Conservation (phyloP, 2,888 invertebrate species). For the Lordiphosa fenestrarum region DNA sequence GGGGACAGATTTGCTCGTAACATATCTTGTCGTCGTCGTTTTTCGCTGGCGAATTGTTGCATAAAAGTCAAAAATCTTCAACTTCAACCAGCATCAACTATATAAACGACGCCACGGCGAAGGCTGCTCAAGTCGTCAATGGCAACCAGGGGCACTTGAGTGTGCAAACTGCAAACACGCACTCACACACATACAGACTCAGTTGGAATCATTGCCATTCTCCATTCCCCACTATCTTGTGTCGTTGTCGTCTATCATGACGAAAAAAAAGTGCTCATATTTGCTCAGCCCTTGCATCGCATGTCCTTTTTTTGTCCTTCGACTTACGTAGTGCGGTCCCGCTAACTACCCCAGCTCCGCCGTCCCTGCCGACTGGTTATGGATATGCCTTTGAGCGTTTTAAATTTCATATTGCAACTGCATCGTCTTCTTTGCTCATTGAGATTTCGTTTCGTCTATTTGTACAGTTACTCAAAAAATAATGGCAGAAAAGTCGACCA, state of each 20-base stretch:
- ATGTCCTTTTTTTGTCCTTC: conserved; percentile 73
- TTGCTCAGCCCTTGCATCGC: conserved; percentile 59
- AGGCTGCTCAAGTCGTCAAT: conserved; percentile 66
- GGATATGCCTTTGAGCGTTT: conserved; percentile 75
- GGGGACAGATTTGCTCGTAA: conserved; percentile 15
- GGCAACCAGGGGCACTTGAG: conserved; percentile 63
- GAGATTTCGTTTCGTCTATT: conserved; percentile 35
- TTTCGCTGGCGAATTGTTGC: conserved; percentile 68
- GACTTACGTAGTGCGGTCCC: conserved; percentile 52
- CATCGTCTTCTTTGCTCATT: conserved; percentile 36
- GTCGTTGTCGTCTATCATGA: conserved; percentile 63
- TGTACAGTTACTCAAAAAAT: conserved; percentile 30
- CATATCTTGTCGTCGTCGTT: conserved; percentile 36
- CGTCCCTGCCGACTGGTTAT: conserved; percentile 55
- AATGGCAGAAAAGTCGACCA: background rate
- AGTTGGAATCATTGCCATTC: conserved; percentile 39
- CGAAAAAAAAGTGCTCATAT: conserved; percentile 63
- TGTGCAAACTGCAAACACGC: conserved; percentile 37
- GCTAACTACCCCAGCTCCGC: background rate
- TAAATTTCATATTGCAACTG: conserved; percentile 75
- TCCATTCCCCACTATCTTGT: conserved; percentile 36
- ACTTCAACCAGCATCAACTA: conserved; percentile 62
- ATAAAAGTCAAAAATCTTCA: conserved; percentile 74
- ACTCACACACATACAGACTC: conserved; percentile 11
- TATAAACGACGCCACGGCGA: conserved; percentile 47